phyloP scores from a whole-genome alignment of 1,140 invertebrate genomes.

The Periplaneta americana region DNA sequence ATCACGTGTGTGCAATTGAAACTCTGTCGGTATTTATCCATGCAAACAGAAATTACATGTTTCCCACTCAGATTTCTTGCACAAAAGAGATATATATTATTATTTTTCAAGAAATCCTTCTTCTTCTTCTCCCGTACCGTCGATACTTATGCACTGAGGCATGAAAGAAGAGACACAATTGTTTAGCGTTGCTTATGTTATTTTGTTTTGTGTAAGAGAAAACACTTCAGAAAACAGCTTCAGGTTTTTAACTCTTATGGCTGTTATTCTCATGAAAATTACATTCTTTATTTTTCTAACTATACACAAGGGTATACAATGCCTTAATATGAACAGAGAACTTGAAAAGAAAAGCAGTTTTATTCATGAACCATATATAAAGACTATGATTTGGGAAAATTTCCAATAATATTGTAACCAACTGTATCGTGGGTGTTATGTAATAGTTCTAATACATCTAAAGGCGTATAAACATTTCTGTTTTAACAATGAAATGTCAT shows the following conservation, averaged over 20 bases:
- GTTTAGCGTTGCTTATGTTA: neutral
- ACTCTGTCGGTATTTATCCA: neutral
- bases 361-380: no score
- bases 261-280: neutral
- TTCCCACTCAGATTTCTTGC: neutral
- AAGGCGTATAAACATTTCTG: no score
- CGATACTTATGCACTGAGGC: neutral
- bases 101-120: neutral
- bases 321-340: neutral
- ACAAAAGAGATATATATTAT: neutral
- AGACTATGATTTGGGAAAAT: no score
- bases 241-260: neutral
- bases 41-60: neutral
- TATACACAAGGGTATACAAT: neutral
- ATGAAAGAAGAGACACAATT: neutral
- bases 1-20: neutral
- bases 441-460: no score
- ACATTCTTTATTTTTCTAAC: neutral
- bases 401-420: no score
- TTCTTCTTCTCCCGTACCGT: no score
- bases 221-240: neutral
- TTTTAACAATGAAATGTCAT: no score
- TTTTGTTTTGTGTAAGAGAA: neutral
- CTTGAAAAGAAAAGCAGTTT: neutral
- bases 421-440: no score